These are phyloP conservation scores for Borostomias antarcticus DNA, from an alignment of 2,797 vertebrate species.

Conservation along the genomic window DNA sequence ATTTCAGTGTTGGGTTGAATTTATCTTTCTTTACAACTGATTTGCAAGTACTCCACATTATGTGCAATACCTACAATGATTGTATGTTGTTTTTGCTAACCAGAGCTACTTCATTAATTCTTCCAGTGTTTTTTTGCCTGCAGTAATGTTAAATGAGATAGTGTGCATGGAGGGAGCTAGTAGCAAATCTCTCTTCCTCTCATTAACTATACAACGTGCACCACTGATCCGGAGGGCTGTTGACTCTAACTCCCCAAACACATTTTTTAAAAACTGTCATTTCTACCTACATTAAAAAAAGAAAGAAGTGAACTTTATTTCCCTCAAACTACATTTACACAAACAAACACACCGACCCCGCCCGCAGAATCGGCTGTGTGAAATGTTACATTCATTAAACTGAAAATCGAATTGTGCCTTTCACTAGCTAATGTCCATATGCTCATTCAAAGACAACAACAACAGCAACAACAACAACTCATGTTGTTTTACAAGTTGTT, in stretches of 20 bases:
- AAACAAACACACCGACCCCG: slow-evolving; percentile 31
- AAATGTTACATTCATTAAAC: slow-evolving; percentile 55
- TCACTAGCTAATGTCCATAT: slow-evolving; percentile 58
- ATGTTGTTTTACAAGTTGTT: slow-evolving; percentile 68
- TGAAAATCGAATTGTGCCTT: slow-evolving; percentile 57
- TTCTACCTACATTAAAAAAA: too few relatives aligned
- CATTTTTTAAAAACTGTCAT: too few relatives aligned
- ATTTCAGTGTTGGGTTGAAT: neutral
- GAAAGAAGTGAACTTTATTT: slow-evolving; percentile 43
- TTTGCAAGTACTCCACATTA: neutral
- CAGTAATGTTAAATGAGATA: slow-evolving; percentile 73
- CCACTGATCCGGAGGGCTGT: slow-evolving; percentile 73
- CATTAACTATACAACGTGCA: slow-evolving; percentile 74
- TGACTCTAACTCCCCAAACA: slow-evolving; percentile 72
- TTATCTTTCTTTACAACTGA: neutral
- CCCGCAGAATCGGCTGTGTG: too few relatives aligned
- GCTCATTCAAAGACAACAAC: too few relatives aligned
- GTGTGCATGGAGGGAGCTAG: slow-evolving; percentile 55
- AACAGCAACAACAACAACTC: slow-evolving; percentile 59
- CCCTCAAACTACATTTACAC: slow-evolving; percentile 37
- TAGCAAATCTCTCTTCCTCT: slow-evolving; percentile 60
- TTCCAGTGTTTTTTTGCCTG: slow-evolving; percentile 57
- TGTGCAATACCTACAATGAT: neutral
- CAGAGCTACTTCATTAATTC: slow-evolving; percentile 53
- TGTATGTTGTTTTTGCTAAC: slow-evolving; percentile 66